Evolutionary conservation across 2,113 vertebrate species (phyloP), one percentile per base, ranked within the genome.

Genomic region (Gobiocypris rarus): DNA sequence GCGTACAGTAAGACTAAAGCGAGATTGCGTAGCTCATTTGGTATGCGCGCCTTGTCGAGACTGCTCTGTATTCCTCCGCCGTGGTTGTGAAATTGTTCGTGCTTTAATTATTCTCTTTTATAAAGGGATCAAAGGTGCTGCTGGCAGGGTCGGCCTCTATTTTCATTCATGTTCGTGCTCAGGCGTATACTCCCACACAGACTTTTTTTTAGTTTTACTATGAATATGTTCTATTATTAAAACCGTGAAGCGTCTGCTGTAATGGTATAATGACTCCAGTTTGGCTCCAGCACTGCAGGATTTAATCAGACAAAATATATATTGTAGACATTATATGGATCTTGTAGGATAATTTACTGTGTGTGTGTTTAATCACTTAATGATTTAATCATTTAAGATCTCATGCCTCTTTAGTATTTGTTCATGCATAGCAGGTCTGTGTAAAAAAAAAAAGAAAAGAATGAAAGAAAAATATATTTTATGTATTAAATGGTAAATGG

Each of bases 21-120:
- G 31, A 34, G 78, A 83, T 71, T 87, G 83, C 84, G 83, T 89
- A 81, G 89, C 89, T 89, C 63, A 28, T 63, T 88, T 82, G 87
- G 87, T 84, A 81, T 84, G 84, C 73, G 34, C 58, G 86, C 75
- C 81, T 41, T 38, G 75, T 63, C 58, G 81, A 61, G 87, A 89
- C 91, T 91, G 84, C 75, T 93, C 90, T 91, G 90, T 93, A 93
- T 94, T 94, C 93, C 88, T 87, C 76, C 78, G 50, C 89, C 87
- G 48, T 41, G 90, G 91, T 90, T 89, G 87, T 89, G 88, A 92
- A 90, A 93, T 94, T 93, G 91, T 95, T 93, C 90, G 88, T 88
- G 82, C 90, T 94, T 94, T 94, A 94, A 94, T 94, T 94, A 94
- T 94, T 94, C 94, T 93, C 93, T 94, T 92, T 92, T 93, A 93